Evolutionary conservation across 30 jellyfish, hydroid and myxozoan genomes (phyloP).

Genomic region (Aurelia aurita complex sp. Pacific): DNA sequence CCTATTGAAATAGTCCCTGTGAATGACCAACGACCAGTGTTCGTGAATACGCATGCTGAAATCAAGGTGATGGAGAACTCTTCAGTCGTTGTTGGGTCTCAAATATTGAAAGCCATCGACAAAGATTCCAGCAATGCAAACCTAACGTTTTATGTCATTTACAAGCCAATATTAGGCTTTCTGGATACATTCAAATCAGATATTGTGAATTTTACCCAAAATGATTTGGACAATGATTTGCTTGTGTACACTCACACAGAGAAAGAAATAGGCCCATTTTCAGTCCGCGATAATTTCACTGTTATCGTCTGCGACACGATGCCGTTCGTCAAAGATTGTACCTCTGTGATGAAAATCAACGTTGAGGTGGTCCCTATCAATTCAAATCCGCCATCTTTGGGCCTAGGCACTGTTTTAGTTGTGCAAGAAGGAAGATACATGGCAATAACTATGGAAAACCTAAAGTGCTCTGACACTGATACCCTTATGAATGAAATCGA

Average conservation of each 20-base stretch:
- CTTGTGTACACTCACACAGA: constrained; percentile 17
- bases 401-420: neutral
- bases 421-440: constrained; percentile 37
- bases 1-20: constrained; percentile 27
- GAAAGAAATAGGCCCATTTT: constrained; percentile 46
- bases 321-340: constrained; percentile 13
- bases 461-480: constrained; percentile 40
- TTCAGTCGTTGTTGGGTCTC: constrained; percentile 39
- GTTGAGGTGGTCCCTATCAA: constrained; percentile 56
- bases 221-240: constrained; percentile 21
- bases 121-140: constrained; percentile 12
- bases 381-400: constrained; percentile 41
- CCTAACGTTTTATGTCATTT: constrained; percentile 15
- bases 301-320: constrained; percentile 39
- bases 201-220: constrained; percentile 13
- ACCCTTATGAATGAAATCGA: constrained; percentile 24
- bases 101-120: constrained; percentile 43
- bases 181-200: neutral
- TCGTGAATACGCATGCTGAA: constrained; percentile 1
- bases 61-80: constrained; percentile 58
- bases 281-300: constrained; percentile 23
- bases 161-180: constrained; percentile 23
- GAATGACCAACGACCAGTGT: constrained; percentile 50
- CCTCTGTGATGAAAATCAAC: neutral
- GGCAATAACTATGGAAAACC: neutral